A percentile compares a stretch with the other conserved stretches of the same genome.
Conservation (phyloP, 2,888 invertebrate genomes). For the Archips xylosteana region DNA sequence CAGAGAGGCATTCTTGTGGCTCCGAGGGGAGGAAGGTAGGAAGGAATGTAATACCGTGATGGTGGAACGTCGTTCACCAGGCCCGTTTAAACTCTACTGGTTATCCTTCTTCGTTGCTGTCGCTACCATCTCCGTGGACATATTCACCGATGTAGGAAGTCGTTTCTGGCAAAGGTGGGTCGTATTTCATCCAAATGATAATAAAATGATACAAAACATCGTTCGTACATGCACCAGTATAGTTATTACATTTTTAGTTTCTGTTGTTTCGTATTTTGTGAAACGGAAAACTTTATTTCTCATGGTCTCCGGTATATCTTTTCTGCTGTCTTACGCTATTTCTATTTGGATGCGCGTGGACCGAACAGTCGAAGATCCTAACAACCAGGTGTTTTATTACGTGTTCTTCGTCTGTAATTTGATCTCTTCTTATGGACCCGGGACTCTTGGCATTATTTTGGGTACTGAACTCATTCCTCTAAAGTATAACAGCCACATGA, state of each 20-base stretch:
- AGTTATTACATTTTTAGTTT: neutral
- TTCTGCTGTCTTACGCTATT: neutral
- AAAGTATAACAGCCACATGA: slow-evolving; percentile 6
- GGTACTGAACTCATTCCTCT: neutral
- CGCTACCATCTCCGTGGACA: neutral
- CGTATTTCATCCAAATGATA: neutral
- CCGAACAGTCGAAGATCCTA: neutral
- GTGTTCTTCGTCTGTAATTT: neutral
- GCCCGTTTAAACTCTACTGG: neutral
- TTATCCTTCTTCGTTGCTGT: neutral
- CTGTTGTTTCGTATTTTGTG: neutral
- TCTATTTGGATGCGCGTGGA: neutral
- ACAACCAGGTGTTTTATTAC: neutral
- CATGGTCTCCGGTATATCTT: neutral
- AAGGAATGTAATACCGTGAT: neutral
- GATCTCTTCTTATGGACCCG: neutral
- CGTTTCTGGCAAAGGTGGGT: neutral
- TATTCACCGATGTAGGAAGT: neutral
- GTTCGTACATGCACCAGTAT: neutral
- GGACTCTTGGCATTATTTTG: neutral
- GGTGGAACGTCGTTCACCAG: neutral
- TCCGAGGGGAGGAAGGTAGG: neutral
- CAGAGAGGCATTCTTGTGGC: neutral
- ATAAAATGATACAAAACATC: neutral
- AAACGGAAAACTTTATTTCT: neutral